phyloP scores from a whole-genome alignment of 1,140 invertebrate genomes.

The Scaptomyza graminum region DNA sequence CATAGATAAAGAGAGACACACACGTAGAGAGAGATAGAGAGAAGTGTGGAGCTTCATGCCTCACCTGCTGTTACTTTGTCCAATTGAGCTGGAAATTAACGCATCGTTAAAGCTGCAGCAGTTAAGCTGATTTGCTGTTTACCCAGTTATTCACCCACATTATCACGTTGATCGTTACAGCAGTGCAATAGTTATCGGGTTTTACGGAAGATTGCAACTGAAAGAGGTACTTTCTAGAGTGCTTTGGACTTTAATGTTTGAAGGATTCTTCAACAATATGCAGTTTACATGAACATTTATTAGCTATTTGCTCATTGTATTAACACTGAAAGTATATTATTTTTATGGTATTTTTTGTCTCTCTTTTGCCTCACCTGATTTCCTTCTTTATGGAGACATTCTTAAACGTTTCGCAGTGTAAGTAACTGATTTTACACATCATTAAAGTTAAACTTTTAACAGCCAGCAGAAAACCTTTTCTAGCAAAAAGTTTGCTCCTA shows the following conservation, averaged over 20 bases:
- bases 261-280: neutral
- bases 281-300: too few relatives aligned
- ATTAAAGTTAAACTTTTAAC: neutral
- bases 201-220: neutral
- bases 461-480: neutral
- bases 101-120: conserved; percentile 36
- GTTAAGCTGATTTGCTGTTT: conserved; percentile 42
- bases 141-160: conserved; percentile 6
- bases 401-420: neutral
- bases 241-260: neutral
- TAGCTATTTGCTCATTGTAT: too few relatives aligned
- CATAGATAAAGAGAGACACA: neutral
- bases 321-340: too few relatives aligned
- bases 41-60: conserved; percentile 14
- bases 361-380: neutral
- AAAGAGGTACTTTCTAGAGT: neutral
- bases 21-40: neutral
- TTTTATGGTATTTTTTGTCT: too few relatives aligned
- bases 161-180: conserved; percentile 7
- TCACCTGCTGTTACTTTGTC: conserved; percentile 44
- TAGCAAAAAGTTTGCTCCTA: neutral
- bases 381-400: neutral
- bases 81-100: conserved; percentile 42
- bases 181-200: neutral
- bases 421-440: neutral